Base-by-base conservation (phyloP, 2,113 vertebrate species). In the Cynopterus brachyotis region DNA sequence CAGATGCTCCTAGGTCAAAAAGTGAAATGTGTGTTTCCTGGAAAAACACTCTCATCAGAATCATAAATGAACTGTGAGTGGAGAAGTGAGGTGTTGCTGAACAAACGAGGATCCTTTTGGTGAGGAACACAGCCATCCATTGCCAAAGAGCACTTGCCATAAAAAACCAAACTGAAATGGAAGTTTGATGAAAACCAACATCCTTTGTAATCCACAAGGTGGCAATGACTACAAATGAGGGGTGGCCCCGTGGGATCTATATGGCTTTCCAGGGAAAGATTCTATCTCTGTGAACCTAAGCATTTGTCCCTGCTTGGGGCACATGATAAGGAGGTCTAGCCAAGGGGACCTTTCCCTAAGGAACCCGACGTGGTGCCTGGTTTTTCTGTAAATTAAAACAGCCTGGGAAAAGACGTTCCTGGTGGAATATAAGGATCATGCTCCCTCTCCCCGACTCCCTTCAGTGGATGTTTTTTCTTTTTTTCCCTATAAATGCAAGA, bases 1-100 rank as follows among this genome's bases (percentile, higher is more conserved):
- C 98, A 99, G 98, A 99, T 99, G 98, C 98, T 98, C 98, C 96
- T 96, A 97, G 98, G 98, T 98, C 98, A 98, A 98, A 98, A 98
- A 98, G 98, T 98, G 98, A 98, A 98, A 98, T 97, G 98, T 98
- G 98, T 98, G 98, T 98, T 99, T 99, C 98, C 98, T 97, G 98
- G 95, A 98, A 98, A 97, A 98, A 97, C 97, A 92, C 95, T 96
- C 98, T 98, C 98, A 94, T 98, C 98, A 96, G 98, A 98, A 98
- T 98, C 97, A 96, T 97, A 98, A 98, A 98, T 98, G 98, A 99
- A 98, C 97, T 98, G 98, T 96, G 97, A 98, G 97, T 10, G 93
- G 96, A 97, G 97, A 96, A 98, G 97, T 89, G 98, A 98, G 98
- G 97, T 97, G 98, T 95, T 89, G 97, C 95, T 50, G 97, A 98